Base-by-base conservation (phyloP, 1,140 invertebrate species). In the Dreissena polymorpha region DNA sequence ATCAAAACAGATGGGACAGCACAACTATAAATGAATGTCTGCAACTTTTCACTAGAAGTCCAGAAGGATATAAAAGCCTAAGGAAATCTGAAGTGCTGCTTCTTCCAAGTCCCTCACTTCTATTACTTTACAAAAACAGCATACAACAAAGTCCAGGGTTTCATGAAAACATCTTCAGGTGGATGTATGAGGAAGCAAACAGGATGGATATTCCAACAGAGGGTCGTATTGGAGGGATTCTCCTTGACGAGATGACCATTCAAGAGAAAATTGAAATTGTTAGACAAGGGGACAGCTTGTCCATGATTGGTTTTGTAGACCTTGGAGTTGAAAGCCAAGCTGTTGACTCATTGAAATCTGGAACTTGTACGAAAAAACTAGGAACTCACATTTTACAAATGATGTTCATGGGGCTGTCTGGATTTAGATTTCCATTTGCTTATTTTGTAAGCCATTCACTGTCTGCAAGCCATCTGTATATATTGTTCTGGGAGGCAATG, bases 341-440 rank as follows among this genome's bases (percentile, higher is more conserved):
- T 3, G 55, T 39, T 39, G 10, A 57, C 25, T 57, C 3, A 7
- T 0, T 80, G 21, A 10, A 10, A 51, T 51, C 13, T 63, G 63
- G 76, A n/a, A 80, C n/a, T n/a, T n/a, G n/a, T n/a, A n/a, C n/a
- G n/a, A n/a, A n/a, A n/a, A n/a, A n/a, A n/a, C n/a, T n/a, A n/a
- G n/a, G n/a, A n/a, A n/a, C n/a, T n/a, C n/a, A n/a, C 82, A 82
- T 85, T 0, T 23, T 83, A 25, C 82, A 87, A 50, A 70, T 84
- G 39, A 10, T 86, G 0, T 86, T 87, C 51, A 14, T 80, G 50
- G 76, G 76, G 23, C 16, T 81, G 5, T 76, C 71, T 71, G 84
- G 84, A 14, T 86, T 87, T 71, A 16, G 68, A 60, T 86, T 83
- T 63, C 83, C 83, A 21, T 83, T 85, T 83, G 78, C 86, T 23